Evolutionary conservation across 2,113 vertebrate species (phyloP).

Genomic region (Numida meleagris): DNA sequence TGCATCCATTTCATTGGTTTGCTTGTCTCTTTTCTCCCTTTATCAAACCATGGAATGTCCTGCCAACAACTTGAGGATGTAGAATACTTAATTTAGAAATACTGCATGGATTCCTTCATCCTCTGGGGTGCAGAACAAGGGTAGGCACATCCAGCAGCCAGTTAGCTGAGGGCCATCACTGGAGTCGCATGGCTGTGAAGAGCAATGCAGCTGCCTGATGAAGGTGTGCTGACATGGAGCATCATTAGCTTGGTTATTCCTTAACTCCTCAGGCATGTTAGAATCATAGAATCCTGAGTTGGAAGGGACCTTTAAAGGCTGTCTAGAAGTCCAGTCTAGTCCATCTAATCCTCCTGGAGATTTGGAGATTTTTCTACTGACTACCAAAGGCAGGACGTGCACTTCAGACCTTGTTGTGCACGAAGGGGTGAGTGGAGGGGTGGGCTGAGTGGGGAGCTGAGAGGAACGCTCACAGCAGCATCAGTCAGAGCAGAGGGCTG

Average conservation of each 20-base stretch:
- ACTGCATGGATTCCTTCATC: not conserved
- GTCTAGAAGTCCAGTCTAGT: too few relatives aligned
- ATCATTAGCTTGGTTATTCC: not conserved
- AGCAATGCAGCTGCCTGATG: not conserved
- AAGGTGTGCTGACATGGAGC: rapidly evolving
- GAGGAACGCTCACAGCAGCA: not conserved
- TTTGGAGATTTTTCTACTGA: not conserved
- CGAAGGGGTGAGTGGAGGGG: not conserved
- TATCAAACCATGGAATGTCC: not conserved
- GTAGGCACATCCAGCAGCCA: not conserved
- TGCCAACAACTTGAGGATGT: not conserved
- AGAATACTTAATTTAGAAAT: not conserved
- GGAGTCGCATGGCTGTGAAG: not conserved
- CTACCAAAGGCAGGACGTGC: not conserved
- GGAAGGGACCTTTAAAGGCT: too few relatives aligned
- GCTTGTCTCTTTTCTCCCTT: not conserved
- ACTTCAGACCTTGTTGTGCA: not conserved
- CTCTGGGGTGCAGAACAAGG: not conserved
- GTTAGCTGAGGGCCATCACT: not conserved
- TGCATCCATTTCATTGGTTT: not conserved
- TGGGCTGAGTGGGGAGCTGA: not conserved
- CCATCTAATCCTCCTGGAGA: not conserved
- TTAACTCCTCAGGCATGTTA: not conserved
- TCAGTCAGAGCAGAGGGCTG: not conserved
- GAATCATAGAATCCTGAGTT: too few relatives aligned